phyloP scores from a whole-genome alignment of 2,113 vertebrate genomes.

The Echinops telfairi region DNA sequence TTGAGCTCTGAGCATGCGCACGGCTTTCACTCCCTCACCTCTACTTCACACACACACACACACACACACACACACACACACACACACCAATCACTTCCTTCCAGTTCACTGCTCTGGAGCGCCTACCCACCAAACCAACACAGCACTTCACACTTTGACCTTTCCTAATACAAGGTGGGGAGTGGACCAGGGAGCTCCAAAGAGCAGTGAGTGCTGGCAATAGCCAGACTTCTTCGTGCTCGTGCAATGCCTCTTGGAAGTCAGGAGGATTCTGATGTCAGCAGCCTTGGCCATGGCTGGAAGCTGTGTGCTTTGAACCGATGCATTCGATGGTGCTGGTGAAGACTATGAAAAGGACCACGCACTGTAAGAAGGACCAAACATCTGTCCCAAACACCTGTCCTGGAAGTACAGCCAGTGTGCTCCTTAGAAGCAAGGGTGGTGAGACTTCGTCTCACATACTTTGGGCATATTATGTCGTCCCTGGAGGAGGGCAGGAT shows the following conservation, averaged over 20 bases:
- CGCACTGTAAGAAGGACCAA: too few relatives aligned
- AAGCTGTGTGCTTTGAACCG: neutral
- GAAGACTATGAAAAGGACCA: too few relatives aligned
- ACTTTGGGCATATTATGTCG: too few relatives aligned
- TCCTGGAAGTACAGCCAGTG: too few relatives aligned
- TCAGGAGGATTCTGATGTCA: neutral
- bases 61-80: neutral
- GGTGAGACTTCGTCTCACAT: too few relatives aligned
- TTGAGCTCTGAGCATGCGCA: neutral
- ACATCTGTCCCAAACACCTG: too few relatives aligned
- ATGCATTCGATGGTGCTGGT: too few relatives aligned
- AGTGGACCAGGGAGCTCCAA: neutral
- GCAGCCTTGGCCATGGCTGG: neutral
- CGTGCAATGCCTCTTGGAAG: neutral
- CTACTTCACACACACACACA: too few relatives aligned
- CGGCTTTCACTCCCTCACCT: neutral
- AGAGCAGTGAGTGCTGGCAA: neutral
- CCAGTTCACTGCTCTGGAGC: neutral
- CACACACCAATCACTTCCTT: neutral
- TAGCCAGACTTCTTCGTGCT: neutral
- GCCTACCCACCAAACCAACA: neutral
- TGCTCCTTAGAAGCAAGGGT: too few relatives aligned
- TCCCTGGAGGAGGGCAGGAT: too few relatives aligned
- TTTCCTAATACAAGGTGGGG: neutral
- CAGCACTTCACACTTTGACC: fast-evolving